Base-by-base conservation (phyloP, 2,888 invertebrate genomes). In the Melieria omissa region DNA sequence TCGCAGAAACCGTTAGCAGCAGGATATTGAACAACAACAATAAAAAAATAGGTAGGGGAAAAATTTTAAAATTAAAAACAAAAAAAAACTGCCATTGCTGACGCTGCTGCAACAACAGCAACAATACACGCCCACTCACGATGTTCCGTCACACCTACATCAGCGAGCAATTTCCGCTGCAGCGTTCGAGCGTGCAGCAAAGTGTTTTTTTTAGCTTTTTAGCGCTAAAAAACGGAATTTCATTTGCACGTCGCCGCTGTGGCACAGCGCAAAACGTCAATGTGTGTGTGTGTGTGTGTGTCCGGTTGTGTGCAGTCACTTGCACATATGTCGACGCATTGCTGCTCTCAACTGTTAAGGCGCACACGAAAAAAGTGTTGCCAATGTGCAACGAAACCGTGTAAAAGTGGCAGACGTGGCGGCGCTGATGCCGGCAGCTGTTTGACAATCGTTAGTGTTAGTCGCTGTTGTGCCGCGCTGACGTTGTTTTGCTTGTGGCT, bases 121-220 rank as follows among this genome's bases (percentile, higher is more conserved):
- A 29, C 29, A 29, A 29, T 29, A 29, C 29, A 29, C 29, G 29
- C 29, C 29, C 29, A 29, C 29, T 29, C 29, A 29, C 29, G 29
- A 29, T 2, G 29, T 2, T 29, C 29, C 2, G 29, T 29, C 29
- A 29, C 29, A 29, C 29, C 29, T 29, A 29, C 29, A 29, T 29
- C 29, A 29, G 29, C 29, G 29, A 29, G 29, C 29, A 29, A 29
- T 29, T 29, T 29, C 29, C 29, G 29, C 29, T 29, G 10, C 61
- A 61, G 61, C 44, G 6, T 42, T 14, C 58, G 42, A 61, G 14
- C 5, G 45, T 45, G 45, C 49, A 47, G 16, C 41, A 61, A 60
- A 61, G 52, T 63, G 14, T 55, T 47, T 55, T 45, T 49, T 65
- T 16, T 77, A 65, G 74, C 66, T 71, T 70, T 62, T 58, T 65